Percentiles rank a stretch among this genome's conserved stretches.
These are phyloP conservation scores for Tolypeutes matacus DNA, from an alignment of 2,797 vertebrate species.

Conservation along the genomic window DNA sequence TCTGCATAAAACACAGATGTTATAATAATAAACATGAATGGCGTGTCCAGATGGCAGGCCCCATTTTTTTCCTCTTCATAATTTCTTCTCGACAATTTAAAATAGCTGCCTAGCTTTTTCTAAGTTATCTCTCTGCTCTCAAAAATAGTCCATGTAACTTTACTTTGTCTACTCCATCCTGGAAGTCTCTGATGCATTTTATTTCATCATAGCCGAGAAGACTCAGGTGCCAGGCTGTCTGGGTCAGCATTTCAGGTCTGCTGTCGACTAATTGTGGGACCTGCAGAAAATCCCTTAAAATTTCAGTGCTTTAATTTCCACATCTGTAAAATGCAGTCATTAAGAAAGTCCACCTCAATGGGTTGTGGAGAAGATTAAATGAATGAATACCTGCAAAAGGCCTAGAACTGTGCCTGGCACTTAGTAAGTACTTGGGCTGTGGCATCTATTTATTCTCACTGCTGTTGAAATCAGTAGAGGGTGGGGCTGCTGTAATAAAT, in stretches of 20 bases:
- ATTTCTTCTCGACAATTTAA: neutral
- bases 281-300: no score
- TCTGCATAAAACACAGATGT: fast-evolving
- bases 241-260: neutral
- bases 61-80: neutral
- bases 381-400: no score
- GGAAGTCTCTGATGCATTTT: neutral
- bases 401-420: fast-evolving
- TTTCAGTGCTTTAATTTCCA: neutral
- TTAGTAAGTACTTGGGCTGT: fast-evolving
- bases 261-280: fast-evolving
- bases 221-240: no score
- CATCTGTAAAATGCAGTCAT: fast-evolving
- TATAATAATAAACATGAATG: fast-evolving
- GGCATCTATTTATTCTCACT: fast-evolving
- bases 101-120: neutral
- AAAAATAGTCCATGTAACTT: fast-evolving
- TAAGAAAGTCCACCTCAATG: no score
- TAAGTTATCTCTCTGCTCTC: neutral
- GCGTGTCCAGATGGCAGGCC: fast-evolving
- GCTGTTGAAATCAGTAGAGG: fast-evolving
- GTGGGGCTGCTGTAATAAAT: no score
- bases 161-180: neutral
- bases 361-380: no score
- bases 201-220: fast-evolving